Percentiles rank a stretch among this genome's conserved stretches.
phyloP scores from a whole-genome alignment of 2,888 invertebrate genomes.

The Gastracanthus pulcherrimus region DNA sequence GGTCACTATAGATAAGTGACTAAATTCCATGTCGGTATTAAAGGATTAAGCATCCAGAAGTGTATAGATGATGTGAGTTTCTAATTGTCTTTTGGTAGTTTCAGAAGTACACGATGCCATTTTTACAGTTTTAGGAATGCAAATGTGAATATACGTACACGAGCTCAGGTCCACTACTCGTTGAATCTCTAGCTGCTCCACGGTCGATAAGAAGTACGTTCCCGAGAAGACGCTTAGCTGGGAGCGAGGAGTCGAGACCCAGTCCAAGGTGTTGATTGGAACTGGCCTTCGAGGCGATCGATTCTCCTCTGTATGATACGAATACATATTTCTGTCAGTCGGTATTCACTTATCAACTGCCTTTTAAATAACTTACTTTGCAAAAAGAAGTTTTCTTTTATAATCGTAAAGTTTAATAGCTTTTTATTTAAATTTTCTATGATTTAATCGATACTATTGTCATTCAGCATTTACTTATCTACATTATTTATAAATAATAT shows the following conservation, averaged over 20 bases:
- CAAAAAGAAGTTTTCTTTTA: background rate
- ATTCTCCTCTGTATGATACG: constrained; percentile 54
- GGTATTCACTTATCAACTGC: background rate
- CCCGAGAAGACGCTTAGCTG: constrained; percentile 84
- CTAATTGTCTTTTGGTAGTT: too few species aligned
- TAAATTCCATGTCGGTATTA: too few species aligned
- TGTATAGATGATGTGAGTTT: too few species aligned
- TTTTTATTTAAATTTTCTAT: too few species aligned
- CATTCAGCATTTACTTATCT: too few species aligned
- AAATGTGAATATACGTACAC: constrained; percentile 76
- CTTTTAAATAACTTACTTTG: constrained; percentile 2
- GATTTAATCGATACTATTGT: too few species aligned
- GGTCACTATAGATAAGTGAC: too few species aligned
- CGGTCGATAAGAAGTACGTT: constrained; percentile 85
- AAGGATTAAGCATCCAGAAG: too few species aligned
- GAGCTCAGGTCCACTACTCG: constrained; percentile 89
- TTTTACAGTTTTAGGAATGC: background rate
- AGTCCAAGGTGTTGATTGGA: constrained; percentile 81
- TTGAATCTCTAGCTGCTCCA: constrained; percentile 85
- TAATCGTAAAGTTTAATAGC: too few species aligned
- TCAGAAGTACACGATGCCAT: background rate
- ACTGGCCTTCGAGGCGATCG: constrained; percentile 78
- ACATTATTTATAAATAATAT: too few species aligned
- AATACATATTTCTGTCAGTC: too few species aligned
- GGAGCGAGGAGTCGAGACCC: constrained; percentile 80